A percentile compares a stretch with the other conserved stretches of the same genome.
These are phyloP conservation scores for Pandemis heparana DNA, from an alignment of 2,888 invertebrate species.

Conservation along the genomic window DNA sequence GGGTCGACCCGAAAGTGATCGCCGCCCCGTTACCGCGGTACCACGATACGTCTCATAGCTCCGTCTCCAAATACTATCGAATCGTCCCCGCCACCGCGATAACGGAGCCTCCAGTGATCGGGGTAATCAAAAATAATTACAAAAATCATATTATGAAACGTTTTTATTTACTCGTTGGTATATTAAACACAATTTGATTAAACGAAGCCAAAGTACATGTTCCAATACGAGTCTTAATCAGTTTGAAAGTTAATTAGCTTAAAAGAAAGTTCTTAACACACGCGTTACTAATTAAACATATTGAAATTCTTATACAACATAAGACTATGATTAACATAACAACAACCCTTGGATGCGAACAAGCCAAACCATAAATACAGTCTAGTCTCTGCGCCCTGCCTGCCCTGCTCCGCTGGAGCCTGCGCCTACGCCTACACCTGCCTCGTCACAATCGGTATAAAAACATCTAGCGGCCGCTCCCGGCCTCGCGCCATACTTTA, in stretches of 20 bases:
- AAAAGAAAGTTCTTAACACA: slow-evolving; percentile 76
- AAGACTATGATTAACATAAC: slow-evolving; percentile 81
- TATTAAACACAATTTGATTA: slow-evolving; percentile 83
- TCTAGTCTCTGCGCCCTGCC: slow-evolving; percentile 11
- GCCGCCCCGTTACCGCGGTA: neutral
- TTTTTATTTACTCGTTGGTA: slow-evolving; percentile 84
- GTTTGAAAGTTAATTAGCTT: slow-evolving; percentile 76
- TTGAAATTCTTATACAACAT: slow-evolving; percentile 77
- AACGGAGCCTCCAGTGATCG: slow-evolving; percentile 54
- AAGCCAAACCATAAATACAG: slow-evolving; percentile 52
- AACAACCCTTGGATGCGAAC: slow-evolving; percentile 78
- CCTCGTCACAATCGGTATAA: slow-evolving; percentile 58
- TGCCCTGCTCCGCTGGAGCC: neutral
- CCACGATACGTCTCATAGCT: neutral
- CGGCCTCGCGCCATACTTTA: slow-evolving; percentile 24
- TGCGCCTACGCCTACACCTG: neutral
- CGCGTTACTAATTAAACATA: slow-evolving; percentile 75
- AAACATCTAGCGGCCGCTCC: slow-evolving; percentile 46
- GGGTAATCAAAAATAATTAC: slow-evolving; percentile 84
- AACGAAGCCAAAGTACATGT: slow-evolving; percentile 81
- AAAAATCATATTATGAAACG: slow-evolving; percentile 84
- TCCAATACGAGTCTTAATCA: slow-evolving; percentile 74
- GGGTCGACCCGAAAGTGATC: slow-evolving; percentile 70
- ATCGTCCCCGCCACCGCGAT: neutral
- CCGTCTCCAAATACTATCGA: neutral